These are phyloP conservation scores for Lepisosteus osseus DNA, from an alignment of 2,113 vertebrate genomes.

Conservation along the genomic window DNA sequence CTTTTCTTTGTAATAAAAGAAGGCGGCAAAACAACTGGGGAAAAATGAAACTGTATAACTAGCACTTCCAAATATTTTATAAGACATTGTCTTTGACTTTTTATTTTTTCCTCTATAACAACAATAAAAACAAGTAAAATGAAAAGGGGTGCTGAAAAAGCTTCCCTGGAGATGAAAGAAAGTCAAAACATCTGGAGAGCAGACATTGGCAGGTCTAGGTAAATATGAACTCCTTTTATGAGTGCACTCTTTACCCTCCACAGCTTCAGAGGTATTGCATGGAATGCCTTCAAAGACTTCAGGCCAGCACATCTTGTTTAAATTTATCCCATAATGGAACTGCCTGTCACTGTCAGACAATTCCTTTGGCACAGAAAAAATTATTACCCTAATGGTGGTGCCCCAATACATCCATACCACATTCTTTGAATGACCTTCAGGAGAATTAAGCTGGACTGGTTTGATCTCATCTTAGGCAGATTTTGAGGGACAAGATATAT, in stretches of 20 bases:
- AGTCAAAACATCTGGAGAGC: slow-evolving; percentile 68
- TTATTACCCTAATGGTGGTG: slow-evolving; percentile 49
- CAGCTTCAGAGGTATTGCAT: slow-evolving; percentile 61
- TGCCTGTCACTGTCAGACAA: slow-evolving; percentile 49
- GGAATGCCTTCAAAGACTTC: slow-evolving; percentile 70
- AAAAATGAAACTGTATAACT: neutral
- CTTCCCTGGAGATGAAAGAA: slow-evolving; percentile 61
- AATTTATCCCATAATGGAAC: slow-evolving; percentile 52
- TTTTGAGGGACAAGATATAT: neutral
- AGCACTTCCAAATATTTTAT: slow-evolving; percentile 8
- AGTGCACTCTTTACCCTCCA: slow-evolving; percentile 46
- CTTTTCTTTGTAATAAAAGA: neutral
- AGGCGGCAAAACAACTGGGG: neutral
- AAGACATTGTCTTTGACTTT: slow-evolving; percentile 28
- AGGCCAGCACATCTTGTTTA: slow-evolving; percentile 65
- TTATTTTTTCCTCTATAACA: slow-evolving; percentile 36
- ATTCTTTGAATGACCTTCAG: slow-evolving; percentile 50
- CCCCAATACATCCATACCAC: slow-evolving; percentile 18
- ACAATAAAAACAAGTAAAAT: slow-evolving; percentile 41
- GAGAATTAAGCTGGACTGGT: slow-evolving; percentile 37
- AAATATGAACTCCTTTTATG: slow-evolving; percentile 69
- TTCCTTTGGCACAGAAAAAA: slow-evolving; percentile 43
- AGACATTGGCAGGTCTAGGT: slow-evolving; percentile 69
- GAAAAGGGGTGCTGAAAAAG: slow-evolving; percentile 38
- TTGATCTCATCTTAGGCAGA: slow-evolving; percentile 41